Conservation (phyloP, 2,797 vertebrate genomes). For the Eospalax fontanierii region DNA sequence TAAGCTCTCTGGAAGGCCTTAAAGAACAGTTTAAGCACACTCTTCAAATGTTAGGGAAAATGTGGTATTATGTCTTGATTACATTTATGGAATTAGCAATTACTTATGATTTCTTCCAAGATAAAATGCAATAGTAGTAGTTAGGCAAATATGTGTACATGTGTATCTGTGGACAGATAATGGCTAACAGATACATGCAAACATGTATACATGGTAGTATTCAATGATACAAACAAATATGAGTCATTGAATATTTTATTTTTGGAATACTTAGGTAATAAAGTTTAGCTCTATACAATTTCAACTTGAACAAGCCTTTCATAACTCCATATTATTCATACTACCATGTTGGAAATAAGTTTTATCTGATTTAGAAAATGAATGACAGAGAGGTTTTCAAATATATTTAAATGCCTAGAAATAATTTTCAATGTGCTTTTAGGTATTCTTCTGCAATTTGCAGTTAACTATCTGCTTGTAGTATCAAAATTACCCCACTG, state of each 20-base stretch:
- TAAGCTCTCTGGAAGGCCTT: background rate
- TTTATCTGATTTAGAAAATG: background rate
- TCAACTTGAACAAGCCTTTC: background rate
- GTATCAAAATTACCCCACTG: background rate
- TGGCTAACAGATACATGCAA: background rate
- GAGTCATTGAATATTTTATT: background rate
- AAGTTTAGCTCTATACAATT: background rate
- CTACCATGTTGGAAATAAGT: background rate
- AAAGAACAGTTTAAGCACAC: constrained; percentile 21
- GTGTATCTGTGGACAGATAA: background rate
- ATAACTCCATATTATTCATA: background rate
- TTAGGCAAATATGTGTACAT: background rate
- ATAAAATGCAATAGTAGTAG: background rate
- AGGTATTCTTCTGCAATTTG: background rate
- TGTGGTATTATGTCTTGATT: no score
- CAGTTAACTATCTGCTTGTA: background rate
- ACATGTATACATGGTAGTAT: background rate
- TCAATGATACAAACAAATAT: background rate
- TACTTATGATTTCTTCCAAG: background rate
- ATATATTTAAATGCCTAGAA: background rate
- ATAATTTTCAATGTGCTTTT: background rate
- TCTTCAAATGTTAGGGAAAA: background rate
- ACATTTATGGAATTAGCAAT: background rate
- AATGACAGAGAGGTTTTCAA: background rate
- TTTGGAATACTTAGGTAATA: constrained; percentile 18